These are phyloP conservation scores for Enteromius argenteus DNA, from an alignment of 2,797 vertebrate genomes.

Conservation along the genomic window DNA sequence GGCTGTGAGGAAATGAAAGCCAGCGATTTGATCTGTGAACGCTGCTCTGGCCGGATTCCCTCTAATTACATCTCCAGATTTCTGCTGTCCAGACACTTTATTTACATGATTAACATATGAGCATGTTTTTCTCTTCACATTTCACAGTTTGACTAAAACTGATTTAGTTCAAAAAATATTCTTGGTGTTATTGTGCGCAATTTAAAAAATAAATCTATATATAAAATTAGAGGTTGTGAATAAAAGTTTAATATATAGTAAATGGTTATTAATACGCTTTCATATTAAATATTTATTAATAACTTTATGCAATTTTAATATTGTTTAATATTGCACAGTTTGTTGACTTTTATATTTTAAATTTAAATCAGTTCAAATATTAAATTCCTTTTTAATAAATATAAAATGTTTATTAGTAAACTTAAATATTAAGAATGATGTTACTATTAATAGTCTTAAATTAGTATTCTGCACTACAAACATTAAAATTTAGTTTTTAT, in stretches of 20 bases:
- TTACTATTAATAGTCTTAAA: not conserved
- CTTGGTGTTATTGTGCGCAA: not conserved
- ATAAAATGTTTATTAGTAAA: not conserved
- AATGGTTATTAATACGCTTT: too few species aligned
- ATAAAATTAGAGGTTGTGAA: too few species aligned
- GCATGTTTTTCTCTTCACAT: not conserved
- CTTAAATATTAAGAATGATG: not conserved
- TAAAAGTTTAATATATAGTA: too few species aligned
- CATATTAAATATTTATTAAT: not conserved
- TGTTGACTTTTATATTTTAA: not conserved
- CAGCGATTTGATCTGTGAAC: constrained; percentile 51
- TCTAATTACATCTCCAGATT: constrained; percentile 29
- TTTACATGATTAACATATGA: not conserved
- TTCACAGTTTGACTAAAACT: not conserved
- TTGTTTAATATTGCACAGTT: too few species aligned
- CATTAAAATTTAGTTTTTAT: not conserved
- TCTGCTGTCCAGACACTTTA: not conserved
- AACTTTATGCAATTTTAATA: not conserved
- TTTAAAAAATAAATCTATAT: too few species aligned
- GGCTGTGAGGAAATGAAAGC: constrained; percentile 66
- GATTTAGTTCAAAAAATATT: not conserved
- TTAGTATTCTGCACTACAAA: not conserved
- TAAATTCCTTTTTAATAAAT: too few species aligned
- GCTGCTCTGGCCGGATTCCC: constrained; percentile 24
- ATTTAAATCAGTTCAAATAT: not conserved